Evolutionary conservation across 2,888 invertebrate genomes (phyloP), one percentile per base, ranked within the genome.

Genomic region (Cantharis rustica): DNA sequence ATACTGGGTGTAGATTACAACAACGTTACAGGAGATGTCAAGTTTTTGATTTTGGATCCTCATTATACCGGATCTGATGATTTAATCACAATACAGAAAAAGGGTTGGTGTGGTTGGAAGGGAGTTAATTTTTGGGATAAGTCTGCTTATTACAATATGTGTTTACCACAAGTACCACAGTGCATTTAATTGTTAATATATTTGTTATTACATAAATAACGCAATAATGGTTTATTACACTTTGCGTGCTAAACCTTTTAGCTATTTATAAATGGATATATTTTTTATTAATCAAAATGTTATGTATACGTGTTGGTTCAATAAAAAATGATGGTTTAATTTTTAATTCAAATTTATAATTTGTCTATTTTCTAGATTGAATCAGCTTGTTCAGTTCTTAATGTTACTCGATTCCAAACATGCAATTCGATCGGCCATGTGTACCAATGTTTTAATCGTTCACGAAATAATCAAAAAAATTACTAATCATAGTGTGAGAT

Each of bases 21-120:
- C 87, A 91, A 93, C 64, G 89, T 90, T 16, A 94, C 94, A 10
- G 95, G 95, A 16, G 94, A 95, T 79, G 91, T 95, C 0, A 94
- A 94, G 83, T 99, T 97, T 89, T 91, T 99, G n/a, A 96, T 99
- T 82, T 90, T 99, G 61, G 99, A 99, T 90, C 99, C 99, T 0
- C 99, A 99, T 89, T 99, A 97, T 88, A 98, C 96, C 0, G 99
- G 97, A 0, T 88, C 90, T 0, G 98, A 98, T 84, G 95, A 97
- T 84, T 86, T 98, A 70, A 89, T 91, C 31, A 90, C 90, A 0
- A 92, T 96, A 70, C 89, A 93, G 80, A 91, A 89, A 77, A 95
- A 98, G 90, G 98, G 98, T 7, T 98, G 98, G 97, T 98, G 99
- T 87, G 96, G 95, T 0, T 99, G 99, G 99, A 99, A 99, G 88